A percentile compares a stretch with the other conserved stretches of the same genome.
Conservation (phyloP, 2,888 invertebrate genomes). For the Resseliella maxima region DNA sequence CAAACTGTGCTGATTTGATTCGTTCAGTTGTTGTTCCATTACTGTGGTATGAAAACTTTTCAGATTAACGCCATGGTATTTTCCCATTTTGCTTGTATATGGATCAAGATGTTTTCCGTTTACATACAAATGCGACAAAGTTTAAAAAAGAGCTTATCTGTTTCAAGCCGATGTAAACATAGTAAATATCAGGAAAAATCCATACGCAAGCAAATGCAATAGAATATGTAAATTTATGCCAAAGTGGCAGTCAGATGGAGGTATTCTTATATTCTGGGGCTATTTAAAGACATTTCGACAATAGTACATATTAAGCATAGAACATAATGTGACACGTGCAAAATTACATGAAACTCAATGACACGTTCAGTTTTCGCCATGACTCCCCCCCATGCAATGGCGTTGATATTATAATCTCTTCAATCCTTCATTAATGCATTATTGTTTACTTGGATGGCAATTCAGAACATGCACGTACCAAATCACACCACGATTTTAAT, state of each 20-base stretch:
- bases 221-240: constrained; percentile 3
- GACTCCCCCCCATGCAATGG: neutral
- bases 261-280: neutral
- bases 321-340: constrained; percentile 20
- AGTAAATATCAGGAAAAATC: neutral
- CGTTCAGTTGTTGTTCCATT: neutral
- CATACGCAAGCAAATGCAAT: neutral
- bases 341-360: neutral
- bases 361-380: neutral
- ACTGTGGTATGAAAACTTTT: neutral
- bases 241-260: neutral
- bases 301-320: too few relatives aligned
- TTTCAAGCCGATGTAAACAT: constrained; percentile 47
- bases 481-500: neutral
- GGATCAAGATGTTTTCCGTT: neutral
- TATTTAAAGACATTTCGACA: neutral
- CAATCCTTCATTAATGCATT: constrained; percentile 49
- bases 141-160: constrained; percentile 44
- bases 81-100: neutral
- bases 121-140: neutral
- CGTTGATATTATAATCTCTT: constrained; percentile 35
- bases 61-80: neutral
- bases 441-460: constrained; percentile 41
- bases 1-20: neutral
- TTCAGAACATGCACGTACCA: neutral